A percentile compares a stretch with the other conserved stretches of the same genome.
Conservation (phyloP, 1,140 invertebrate genomes). For the Drosophila sucinea region DNA sequence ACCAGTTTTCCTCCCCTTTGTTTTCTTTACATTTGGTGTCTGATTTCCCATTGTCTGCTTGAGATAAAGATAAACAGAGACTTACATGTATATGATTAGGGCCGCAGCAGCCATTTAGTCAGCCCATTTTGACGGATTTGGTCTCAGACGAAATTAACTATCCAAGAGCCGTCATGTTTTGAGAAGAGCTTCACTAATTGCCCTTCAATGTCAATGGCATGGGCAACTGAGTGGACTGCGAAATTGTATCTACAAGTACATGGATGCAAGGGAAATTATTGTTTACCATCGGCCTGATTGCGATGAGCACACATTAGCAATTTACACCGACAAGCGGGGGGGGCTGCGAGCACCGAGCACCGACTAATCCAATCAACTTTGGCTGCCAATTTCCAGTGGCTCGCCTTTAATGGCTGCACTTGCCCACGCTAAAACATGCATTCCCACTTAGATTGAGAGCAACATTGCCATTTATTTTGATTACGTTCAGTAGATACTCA, state of each 20-base stretch:
- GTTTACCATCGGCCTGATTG: slow-evolving; percentile 53
- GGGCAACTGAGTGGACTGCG: background rate
- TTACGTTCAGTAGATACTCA: slow-evolving; percentile 32
- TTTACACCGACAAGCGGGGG: slow-evolving; percentile 8
- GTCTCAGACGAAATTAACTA: slow-evolving; percentile 5
- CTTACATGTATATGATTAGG: slow-evolving; percentile 5
- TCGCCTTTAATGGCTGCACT: slow-evolving; percentile 54
- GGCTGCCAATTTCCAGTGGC: slow-evolving; percentile 34
- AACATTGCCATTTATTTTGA: slow-evolving; percentile 58
- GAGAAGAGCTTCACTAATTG: background rate
- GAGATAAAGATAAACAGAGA: background rate
- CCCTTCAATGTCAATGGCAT: slow-evolving; percentile 5
- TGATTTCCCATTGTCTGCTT: background rate
- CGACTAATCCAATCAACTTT: slow-evolving; percentile 56
- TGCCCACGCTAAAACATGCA: slow-evolving; percentile 51
- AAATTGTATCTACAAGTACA: background rate
- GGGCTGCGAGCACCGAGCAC: slow-evolving; percentile 5
- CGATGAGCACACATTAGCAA: slow-evolving; percentile 23
- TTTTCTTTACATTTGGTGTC: too few relatives aligned
- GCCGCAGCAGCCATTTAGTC: background rate
- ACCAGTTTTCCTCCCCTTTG: too few relatives aligned
- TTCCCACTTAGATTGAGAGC: slow-evolving; percentile 51
- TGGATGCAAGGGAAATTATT: slow-evolving; percentile 44
- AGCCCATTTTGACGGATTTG: background rate
- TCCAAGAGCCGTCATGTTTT: background rate